A percentile compares a stretch with the other conserved stretches of the same genome.
Evolutionary conservation across 2,888 invertebrate genomes (phyloP).

Genomic region (Standfussiana lucernea): DNA sequence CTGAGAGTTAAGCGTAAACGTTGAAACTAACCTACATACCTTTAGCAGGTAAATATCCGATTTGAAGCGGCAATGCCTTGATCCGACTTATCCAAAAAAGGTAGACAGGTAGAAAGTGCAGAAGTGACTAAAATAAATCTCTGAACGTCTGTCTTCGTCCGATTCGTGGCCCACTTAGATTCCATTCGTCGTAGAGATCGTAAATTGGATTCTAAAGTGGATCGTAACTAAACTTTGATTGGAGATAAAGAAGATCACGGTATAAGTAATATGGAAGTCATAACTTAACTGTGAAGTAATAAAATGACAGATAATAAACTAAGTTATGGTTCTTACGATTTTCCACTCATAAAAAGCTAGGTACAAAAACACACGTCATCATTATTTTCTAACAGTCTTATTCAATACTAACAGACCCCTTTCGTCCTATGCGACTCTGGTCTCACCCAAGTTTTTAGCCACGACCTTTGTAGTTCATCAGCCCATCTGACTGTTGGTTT

Average conservation of each 20-base stretch:
- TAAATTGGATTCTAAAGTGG: slow-evolving; percentile 54
- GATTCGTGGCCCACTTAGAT: slow-evolving; percentile 23
- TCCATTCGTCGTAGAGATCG: slow-evolving; percentile 31
- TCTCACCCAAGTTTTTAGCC: too few relatives aligned
- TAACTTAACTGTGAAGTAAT: slow-evolving; percentile 10
- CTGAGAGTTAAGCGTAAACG: background rate
- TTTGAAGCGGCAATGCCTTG: background rate
- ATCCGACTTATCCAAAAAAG: slow-evolving; percentile 29
- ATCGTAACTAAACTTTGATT: slow-evolving; percentile 50
- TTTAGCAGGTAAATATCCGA: background rate
- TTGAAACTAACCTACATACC: background rate
- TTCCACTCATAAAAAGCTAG: background rate
- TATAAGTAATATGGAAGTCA: slow-evolving; percentile 10
- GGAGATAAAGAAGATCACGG: slow-evolving; percentile 8
- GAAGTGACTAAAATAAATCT: slow-evolving; percentile 46
- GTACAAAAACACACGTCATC: too few relatives aligned
- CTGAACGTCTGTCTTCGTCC: slow-evolving; percentile 32
- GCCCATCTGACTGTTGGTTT: background rate
- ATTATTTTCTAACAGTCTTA: too few relatives aligned
- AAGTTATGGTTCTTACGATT: background rate
- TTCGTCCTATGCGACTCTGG: too few relatives aligned
- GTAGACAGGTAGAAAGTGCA: slow-evolving; percentile 12
- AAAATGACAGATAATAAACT: slow-evolving; percentile 9
- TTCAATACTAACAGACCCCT: too few relatives aligned
- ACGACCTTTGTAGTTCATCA: background rate